phyloP scores from a whole-genome alignment of 92 coral and sea anemone species.

The Isaurus tuberculatus region DNA sequence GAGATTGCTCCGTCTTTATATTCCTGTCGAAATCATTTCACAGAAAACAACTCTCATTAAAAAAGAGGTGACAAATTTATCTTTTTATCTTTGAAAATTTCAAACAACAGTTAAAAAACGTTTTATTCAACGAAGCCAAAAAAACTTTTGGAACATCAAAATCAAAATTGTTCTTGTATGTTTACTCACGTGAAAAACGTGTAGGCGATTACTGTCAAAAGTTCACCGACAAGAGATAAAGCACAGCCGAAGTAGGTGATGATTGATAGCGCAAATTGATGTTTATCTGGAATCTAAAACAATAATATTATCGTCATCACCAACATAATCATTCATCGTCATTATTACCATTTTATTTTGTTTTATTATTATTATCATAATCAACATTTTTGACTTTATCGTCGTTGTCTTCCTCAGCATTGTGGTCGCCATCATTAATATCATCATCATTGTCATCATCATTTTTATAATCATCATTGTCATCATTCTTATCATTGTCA shows the following conservation, averaged over 20 bases:
- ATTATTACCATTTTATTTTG: background rate
- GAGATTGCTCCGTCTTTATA: conserved; percentile 61
- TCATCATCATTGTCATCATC: background rate
- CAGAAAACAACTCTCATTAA: background rate
- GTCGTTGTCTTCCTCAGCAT: background rate
- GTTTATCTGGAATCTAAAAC: conserved; percentile 19
- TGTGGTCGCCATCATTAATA: background rate
- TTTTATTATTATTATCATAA: background rate
- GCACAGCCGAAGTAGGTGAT: conserved; percentile 41
- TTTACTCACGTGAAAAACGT: conserved; percentile 16
- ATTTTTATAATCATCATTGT: background rate
- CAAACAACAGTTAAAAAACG: background rate
- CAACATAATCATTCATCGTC: background rate
- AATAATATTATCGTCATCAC: background rate
- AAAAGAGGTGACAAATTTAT: background rate
- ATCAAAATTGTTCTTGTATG: no score
- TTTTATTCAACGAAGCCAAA: no score
- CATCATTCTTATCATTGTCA: background rate
- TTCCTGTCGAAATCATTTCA: conserved; percentile 36
- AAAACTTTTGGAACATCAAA: no score
- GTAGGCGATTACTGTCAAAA: conserved; percentile 26
- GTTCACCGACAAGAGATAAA: conserved; percentile 27
- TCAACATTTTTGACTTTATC: background rate
- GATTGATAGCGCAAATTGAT: conserved; percentile 18
- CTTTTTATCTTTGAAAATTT: no score